Evolutionary conservation across 2,113 vertebrate genomes (phyloP).

Genomic region (Lepus timidus): DNA sequence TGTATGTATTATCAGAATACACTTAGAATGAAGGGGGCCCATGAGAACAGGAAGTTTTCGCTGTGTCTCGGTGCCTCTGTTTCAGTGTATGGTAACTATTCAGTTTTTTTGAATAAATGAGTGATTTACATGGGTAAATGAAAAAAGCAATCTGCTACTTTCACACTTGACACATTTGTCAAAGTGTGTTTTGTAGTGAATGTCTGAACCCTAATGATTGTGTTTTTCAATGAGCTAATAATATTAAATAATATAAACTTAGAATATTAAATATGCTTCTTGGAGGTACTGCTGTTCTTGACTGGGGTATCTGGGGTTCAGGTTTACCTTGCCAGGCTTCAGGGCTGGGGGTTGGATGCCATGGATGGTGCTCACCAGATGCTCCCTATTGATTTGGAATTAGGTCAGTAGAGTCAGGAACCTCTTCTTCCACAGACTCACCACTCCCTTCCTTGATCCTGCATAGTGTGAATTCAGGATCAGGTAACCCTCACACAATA

Average conservation of each 20-base stretch:
- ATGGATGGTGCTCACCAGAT: not conserved
- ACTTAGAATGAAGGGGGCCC: not conserved
- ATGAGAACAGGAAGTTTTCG: not conserved
- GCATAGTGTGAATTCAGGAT: not conserved
- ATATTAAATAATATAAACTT: no score
- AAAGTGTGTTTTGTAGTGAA: not conserved
- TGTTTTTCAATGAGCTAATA: slow-evolving; percentile 8
- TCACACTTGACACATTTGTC: not conserved
- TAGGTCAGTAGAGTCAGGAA: not conserved
- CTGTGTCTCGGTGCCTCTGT: not conserved
- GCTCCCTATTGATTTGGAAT: not conserved
- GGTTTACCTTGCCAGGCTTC: not conserved
- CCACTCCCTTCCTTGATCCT: not conserved
- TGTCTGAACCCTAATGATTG: not conserved
- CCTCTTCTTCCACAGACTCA: not conserved
- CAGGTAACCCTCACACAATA: not conserved
- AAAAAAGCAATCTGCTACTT: not conserved
- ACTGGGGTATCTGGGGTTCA: not conserved
- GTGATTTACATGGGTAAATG: not conserved
- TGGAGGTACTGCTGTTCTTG: not conserved
- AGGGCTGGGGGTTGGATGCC: not conserved
- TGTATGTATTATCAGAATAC: not conserved
- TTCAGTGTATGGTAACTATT: not conserved
- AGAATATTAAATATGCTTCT: not conserved
- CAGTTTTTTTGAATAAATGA: slow-evolving; percentile 12